These are phyloP conservation scores for Aplysina aerophoba DNA, from an alignment of 37 sponge, comb jelly and placozoan species.

Conservation along the genomic window DNA sequence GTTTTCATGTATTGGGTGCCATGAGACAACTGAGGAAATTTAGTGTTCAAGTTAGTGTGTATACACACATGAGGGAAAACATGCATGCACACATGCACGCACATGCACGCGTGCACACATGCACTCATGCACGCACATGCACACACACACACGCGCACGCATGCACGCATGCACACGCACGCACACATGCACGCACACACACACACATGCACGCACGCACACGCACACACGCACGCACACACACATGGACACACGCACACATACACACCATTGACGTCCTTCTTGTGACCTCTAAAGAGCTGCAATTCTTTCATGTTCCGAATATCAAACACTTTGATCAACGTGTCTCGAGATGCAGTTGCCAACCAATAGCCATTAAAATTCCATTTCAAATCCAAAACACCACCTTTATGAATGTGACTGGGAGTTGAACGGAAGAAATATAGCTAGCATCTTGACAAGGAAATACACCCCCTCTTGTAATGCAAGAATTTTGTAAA, in stretches of 20 bases:
- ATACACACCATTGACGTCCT: slow-evolving; percentile 83
- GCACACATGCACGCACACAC: slow-evolving; percentile 4
- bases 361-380: slow-evolving; percentile 94
- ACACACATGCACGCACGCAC: background rate
- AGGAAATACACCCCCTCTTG: no score
- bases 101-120: background rate
- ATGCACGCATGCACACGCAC: slow-evolving; percentile 12
- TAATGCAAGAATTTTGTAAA: no score
- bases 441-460: no score
- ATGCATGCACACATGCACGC: background rate
- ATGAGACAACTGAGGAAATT: slow-evolving; percentile 68
- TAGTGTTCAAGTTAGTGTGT: no score
- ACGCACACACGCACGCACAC: slow-evolving; percentile 15
- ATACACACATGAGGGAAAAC: background rate
- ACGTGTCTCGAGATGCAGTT: slow-evolving; percentile 89
- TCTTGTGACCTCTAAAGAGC: slow-evolving; percentile 90
- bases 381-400: slow-evolving; percentile 88
- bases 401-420: slow-evolving; percentile 92
- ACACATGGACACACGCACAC: slow-evolving; percentile 14
- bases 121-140: background rate
- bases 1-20: slow-evolving; percentile 96
- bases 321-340: slow-evolving; percentile 94
- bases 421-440: slow-evolving; percentile 43
- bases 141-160: slow-evolving; percentile 8
- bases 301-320: slow-evolving; percentile 94